These are phyloP conservation scores for Watsonalla cultraria DNA, from an alignment of 2,888 invertebrate species.

Conservation along the genomic window DNA sequence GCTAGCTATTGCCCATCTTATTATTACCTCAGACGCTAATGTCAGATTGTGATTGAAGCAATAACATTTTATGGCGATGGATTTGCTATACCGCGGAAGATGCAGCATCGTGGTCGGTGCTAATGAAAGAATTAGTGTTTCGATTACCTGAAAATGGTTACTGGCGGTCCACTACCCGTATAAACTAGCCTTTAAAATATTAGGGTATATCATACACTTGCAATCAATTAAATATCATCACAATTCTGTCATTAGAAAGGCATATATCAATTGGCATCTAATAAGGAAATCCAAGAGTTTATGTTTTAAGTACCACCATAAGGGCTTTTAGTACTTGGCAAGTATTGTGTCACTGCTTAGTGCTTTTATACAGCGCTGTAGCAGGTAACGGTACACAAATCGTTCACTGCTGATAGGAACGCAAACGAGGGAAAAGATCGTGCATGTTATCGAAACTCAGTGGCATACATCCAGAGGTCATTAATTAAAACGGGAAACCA, in stretches of 20 bases:
- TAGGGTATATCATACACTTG: slow-evolving; percentile 36
- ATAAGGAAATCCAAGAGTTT: slow-evolving; percentile 36
- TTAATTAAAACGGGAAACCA: too few relatives aligned
- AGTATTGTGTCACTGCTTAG: not conserved
- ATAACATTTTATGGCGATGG: slow-evolving; percentile 31
- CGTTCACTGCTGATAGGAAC: not conserved
- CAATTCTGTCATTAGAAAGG: slow-evolving; percentile 25
- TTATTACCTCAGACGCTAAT: slow-evolving; percentile 21
- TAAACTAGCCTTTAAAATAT: slow-evolving; percentile 29
- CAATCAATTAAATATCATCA: slow-evolving; percentile 36
- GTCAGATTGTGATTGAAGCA: slow-evolving; percentile 34
- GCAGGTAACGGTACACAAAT: not conserved
- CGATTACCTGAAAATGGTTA: slow-evolving; percentile 8
- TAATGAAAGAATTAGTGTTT: slow-evolving; percentile 24
- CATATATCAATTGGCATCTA: slow-evolving; percentile 36
- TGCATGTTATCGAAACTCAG: too few relatives aligned
- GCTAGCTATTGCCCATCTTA: slow-evolving; percentile 5
- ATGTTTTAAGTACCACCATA: slow-evolving; percentile 19
- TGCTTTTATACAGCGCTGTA: not conserved
- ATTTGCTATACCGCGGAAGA: slow-evolving; percentile 34
- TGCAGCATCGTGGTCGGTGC: slow-evolving; percentile 17
- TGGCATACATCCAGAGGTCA: too few relatives aligned
- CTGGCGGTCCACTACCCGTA: slow-evolving; percentile 20
- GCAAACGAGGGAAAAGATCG: too few relatives aligned
- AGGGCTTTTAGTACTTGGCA: not conserved